A percentile compares a stretch with the other conserved stretches of the same genome.
Evolutionary conservation across 2,797 vertebrate species (phyloP).

Genomic region (Fundulus diaphanus): DNA sequence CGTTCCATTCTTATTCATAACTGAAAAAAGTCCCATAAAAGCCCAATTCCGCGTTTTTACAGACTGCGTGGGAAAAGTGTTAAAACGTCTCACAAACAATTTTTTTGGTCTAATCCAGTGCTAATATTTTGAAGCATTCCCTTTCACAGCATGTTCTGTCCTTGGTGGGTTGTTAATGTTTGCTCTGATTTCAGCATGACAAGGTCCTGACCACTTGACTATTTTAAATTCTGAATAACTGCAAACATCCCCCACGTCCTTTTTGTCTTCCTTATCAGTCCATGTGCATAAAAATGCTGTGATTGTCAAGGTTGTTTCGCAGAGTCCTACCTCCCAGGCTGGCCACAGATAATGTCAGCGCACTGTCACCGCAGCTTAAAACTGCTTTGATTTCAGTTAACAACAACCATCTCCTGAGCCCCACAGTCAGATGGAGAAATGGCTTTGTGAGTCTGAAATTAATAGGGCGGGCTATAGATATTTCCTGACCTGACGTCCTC

Average conservation of each 20-base stretch:
- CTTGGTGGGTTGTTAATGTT: slow-evolving; percentile 16
- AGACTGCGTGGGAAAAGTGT: not conserved
- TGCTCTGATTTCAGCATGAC: slow-evolving; percentile 13
- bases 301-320: slow-evolving; percentile 8
- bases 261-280: not conserved
- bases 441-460: slow-evolving; percentile 60
- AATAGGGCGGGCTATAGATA: slow-evolving; percentile 68
- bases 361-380: slow-evolving; percentile 2
- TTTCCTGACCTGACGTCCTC: slow-evolving; percentile 68
- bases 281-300: not conserved
- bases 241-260: not conserved
- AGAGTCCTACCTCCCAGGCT: slow-evolving; percentile 2
- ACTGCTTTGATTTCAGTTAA: slow-evolving; percentile 44
- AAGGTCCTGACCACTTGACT: slow-evolving; percentile 3
- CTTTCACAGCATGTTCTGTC: not conserved
- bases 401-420: slow-evolving; percentile 43
- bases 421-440: slow-evolving; percentile 35
- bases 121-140: not conserved
- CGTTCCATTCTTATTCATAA: not conserved
- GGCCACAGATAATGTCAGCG: slow-evolving; percentile 7
- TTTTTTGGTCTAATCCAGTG: slow-evolving; percentile 7
- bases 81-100: not conserved
- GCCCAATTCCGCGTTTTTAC: not conserved
- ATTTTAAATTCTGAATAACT: slow-evolving; percentile 30
- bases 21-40: not conserved